Percentiles rank a stretch among this genome's conserved stretches.
Evolutionary conservation across 2,888 invertebrate species (phyloP).

Genomic region (Tholera decimalis): DNA sequence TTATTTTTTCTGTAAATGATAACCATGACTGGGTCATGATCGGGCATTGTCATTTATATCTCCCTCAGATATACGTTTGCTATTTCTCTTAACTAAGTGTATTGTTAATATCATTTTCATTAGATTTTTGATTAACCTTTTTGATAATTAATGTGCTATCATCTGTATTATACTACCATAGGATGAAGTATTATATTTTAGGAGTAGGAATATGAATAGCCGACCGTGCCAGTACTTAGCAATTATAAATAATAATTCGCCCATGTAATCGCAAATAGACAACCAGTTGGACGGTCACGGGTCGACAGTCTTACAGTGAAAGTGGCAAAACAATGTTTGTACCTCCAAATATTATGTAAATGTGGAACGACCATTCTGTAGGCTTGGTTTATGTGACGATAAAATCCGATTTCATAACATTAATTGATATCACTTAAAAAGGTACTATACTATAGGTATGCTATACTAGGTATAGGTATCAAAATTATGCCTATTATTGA

Average conservation of each 20-base stretch:
- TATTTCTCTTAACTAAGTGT: too few relatives aligned
- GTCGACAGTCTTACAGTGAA: conserved; percentile 49
- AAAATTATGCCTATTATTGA: conserved; percentile 1
- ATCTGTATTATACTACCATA: too few relatives aligned
- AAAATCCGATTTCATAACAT: conserved; percentile 29
- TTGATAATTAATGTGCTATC: too few relatives aligned
- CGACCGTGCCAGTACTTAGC: background rate
- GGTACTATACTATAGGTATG: too few relatives aligned
- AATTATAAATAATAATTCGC: background rate
- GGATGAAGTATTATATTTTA: background rate
- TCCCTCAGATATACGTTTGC: too few relatives aligned
- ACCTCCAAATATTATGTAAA: conserved; percentile 41
- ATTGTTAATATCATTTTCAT: too few relatives aligned
- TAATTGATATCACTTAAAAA: conserved; percentile 1
- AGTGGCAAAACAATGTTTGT: conserved; percentile 38
- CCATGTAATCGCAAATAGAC: background rate
- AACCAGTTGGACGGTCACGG: conserved; percentile 47
- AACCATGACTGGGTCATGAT: too few relatives aligned
- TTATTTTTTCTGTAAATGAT: too few relatives aligned
- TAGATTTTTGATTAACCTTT: too few relatives aligned
- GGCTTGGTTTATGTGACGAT: conserved; percentile 15
- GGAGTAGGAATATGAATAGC: background rate
- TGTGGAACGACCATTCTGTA: conserved; percentile 17
- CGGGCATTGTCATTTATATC: too few relatives aligned
- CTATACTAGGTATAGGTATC: too few relatives aligned